These are phyloP conservation scores for Aplochiton taeniatus DNA, from an alignment of 2,797 vertebrate genomes.

Conservation along the genomic window DNA sequence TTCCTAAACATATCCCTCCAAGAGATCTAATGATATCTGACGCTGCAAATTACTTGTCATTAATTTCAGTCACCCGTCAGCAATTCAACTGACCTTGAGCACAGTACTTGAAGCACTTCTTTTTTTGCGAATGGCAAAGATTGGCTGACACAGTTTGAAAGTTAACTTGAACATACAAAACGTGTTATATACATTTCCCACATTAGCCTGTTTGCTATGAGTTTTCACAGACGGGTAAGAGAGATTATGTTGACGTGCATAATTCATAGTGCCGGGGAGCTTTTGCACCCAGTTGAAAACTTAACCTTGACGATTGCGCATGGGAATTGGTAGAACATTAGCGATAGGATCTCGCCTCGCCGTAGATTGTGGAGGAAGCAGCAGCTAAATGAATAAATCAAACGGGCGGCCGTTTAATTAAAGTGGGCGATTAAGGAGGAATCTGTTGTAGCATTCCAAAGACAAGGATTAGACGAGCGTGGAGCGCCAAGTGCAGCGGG, in stretches of 20 bases:
- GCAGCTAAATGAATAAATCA: constrained; percentile 35
- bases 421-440: constrained; percentile 53
- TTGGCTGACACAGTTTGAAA: background rate
- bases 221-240: constrained; percentile 6
- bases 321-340: constrained; percentile 2
- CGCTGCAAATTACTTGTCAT: constrained; percentile 61
- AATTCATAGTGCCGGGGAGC: constrained; percentile 29
- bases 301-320: constrained; percentile 12
- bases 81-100: constrained; percentile 62
- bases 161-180: background rate
- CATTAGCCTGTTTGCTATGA: constrained; percentile 14
- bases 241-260: constrained; percentile 29
- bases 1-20: constrained; percentile 40
- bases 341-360: constrained; percentile 47
- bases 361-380: constrained; percentile 40
- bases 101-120: constrained; percentile 37
- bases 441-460: constrained; percentile 42
- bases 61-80: constrained; percentile 65
- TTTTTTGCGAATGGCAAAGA: background rate
- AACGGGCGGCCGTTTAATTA: constrained; percentile 42
- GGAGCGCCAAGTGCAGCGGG: constrained; percentile 42
- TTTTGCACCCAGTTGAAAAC: constrained; percentile 22
- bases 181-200: constrained; percentile 38
- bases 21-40: constrained; percentile 58
- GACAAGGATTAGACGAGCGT: constrained; percentile 53